Base-by-base conservation (phyloP, 2,797 vertebrate genomes). In the Sphenopsis melanotis region DNA sequence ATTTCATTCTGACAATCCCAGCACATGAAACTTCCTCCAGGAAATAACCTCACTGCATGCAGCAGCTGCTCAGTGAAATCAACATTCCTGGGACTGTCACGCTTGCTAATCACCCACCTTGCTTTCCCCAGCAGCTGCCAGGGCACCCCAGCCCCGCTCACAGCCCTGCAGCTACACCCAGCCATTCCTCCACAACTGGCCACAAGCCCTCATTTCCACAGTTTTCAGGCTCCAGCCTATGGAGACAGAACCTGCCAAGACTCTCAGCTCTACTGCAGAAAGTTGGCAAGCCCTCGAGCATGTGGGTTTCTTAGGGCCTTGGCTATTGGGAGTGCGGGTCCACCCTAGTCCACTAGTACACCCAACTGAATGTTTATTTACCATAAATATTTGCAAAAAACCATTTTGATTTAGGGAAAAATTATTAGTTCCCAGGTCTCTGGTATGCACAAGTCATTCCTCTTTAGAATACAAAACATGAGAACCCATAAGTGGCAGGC, bases 41-140 rank as follows among this genome's bases (percentile, higher is more conserved):
- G 94, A 96, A 96, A 90, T 37, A 92, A 79, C 10, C 60, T 52
- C 63, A 32, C 26, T 42, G n/a, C 56, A 49, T 1, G 7, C 81
- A 92, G 86, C 95, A 96, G 95, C 90, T 95, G 96, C 77, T 89
- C 10, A 1, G 55, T 87, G 56, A 92, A 87, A 90, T 76, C 32
- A 9, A 1, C 60, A 42, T 83, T 93, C 70, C 30, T 13, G 36
- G 46, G 32, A 11, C 57, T 91, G 71, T 91, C 90, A 94, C 7
- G 52, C 90, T 63, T 21, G 44, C 69, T 76, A 3, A 76, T 69
- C 23, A 1, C 24, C 64, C 61, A 50, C 76, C 36, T 29, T 26
- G 16, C 64, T 9, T n/a, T 39, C 32, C 47, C 42, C 18, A 24
- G 92, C 94, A 93, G 89, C 89, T 95, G 92, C 85, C 44, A 20